Evolutionary conservation across 2,113 vertebrate genomes (phyloP).

Genomic region (Ptychochromis oligacanthus): DNA sequence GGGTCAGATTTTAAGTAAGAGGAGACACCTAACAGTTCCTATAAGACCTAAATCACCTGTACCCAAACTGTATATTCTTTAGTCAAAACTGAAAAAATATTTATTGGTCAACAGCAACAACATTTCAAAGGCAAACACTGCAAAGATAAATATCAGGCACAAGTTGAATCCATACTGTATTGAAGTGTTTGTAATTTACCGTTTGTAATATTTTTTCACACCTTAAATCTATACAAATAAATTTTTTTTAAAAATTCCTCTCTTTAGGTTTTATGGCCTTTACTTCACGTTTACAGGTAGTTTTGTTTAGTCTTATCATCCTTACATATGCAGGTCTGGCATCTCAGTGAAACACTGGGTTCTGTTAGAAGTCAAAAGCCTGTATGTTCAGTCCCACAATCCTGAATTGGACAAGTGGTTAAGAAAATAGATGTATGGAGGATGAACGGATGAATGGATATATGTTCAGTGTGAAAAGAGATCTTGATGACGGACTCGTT

Average conservation of each 20-base stretch:
- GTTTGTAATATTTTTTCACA: too few species aligned
- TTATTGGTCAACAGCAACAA: not conserved
- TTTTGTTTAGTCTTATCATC: not conserved
- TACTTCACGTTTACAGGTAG: not conserved
- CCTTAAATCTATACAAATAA: too few species aligned
- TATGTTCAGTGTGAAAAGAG: constrained; percentile 3
- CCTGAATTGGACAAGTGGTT: too few species aligned
- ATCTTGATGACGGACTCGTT: constrained; percentile 9
- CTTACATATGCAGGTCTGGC: not conserved
- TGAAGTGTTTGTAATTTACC: too few species aligned
- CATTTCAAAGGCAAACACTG: not conserved
- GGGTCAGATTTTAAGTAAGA: not conserved
- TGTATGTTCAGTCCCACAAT: not conserved
- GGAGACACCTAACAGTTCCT: not conserved
- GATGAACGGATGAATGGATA: not conserved
- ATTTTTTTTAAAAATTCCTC: too few species aligned
- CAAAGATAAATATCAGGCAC: not conserved
- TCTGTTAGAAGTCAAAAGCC: not conserved
- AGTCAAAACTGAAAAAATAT: not conserved
- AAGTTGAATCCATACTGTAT: not conserved
- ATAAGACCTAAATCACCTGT: not conserved
- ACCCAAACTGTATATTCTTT: not conserved
- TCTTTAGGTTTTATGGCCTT: not conserved
- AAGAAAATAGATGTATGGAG: too few species aligned
- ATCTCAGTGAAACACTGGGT: not conserved